These are phyloP conservation scores for Gallirallus australis DNA, from an alignment of 2,797 vertebrate genomes.

Conservation along the genomic window DNA sequence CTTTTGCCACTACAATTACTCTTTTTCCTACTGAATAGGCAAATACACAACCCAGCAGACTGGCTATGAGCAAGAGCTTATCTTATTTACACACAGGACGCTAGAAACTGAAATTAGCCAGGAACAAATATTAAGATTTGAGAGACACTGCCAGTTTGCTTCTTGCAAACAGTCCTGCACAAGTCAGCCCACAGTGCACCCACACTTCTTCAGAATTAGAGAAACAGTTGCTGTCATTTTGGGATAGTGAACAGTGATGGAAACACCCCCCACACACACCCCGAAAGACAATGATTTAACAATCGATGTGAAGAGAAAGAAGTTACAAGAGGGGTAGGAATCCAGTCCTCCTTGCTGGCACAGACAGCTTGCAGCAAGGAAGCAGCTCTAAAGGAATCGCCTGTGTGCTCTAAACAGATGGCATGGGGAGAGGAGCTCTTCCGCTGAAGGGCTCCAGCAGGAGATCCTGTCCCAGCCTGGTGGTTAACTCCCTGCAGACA, in stretches of 20 bases:
- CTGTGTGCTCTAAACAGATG: background rate
- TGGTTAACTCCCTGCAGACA: background rate
- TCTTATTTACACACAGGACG: background rate
- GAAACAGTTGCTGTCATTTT: background rate
- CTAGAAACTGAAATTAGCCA: background rate
- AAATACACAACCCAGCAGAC: background rate
- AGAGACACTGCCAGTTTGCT: background rate
- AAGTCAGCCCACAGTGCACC: background rate
- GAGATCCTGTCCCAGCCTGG: background rate
- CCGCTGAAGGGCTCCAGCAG: background rate
- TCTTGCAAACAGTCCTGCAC: background rate
- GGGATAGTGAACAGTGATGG: background rate
- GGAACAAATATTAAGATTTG: background rate
- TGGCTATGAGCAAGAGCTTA: background rate
- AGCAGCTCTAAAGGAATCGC: background rate
- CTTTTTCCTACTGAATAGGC: background rate
- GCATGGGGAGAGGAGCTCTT: background rate
- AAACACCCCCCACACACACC: background rate
- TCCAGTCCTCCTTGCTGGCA: rapidly evolving
- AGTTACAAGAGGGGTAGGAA: background rate
- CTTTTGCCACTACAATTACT: background rate
- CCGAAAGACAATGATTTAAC: background rate
- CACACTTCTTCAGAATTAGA: background rate
- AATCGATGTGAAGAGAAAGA: background rate
- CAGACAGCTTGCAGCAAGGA: background rate